Base-by-base conservation (phyloP, 2,888 invertebrate genomes). In the Drosophila limbata region DNA sequence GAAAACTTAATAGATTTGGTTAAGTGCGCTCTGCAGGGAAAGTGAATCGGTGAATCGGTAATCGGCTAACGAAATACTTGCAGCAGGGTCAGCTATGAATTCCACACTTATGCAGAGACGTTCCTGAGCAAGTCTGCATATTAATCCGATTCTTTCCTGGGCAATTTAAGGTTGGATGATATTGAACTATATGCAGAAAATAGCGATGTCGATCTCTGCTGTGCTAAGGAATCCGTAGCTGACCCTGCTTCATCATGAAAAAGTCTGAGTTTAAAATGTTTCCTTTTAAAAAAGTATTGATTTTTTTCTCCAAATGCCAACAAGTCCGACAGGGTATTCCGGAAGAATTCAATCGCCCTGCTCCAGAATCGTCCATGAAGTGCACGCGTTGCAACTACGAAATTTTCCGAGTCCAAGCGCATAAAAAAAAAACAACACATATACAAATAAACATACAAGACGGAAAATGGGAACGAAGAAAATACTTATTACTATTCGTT, bases 301-400 rank as follows among this genome's bases (percentile, higher is more conserved):
- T 37, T 37, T 15, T 2, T 8, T 13, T 37, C 15, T 8, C 9
- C 15, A 15, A 2, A 39, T 39, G 15, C 15, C 40, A 40, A 15
- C 17, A 40, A 40, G 40, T 17, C 40, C 40, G 17, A 40, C 40
- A 6, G 40, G 40, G 40, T 37, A 68, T 59, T 63, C 79, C 48
- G 55, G 69, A 62, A 69, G 60, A 75, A 39, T n/a, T 33, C 17
- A 21, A 28, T 25, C 40, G 11, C 39, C 33, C 48, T 71, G 44
- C 56, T 65, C 76, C 52, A 35, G 21, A 33, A 51, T 45, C 64
- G 80, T 75, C 84, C 69, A 84, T 88, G 80, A 84, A 88, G 80
- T 88, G 84, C 84, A 84, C 75, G 78, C 81, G 84, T 73, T 83
- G 86, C 86, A 86, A 57, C 55, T 68, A 44, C n/a, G 33, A 69